These are phyloP conservation scores for Ceratina japonica DNA, from an alignment of 1,140 invertebrate species.

Conservation along the genomic window DNA sequence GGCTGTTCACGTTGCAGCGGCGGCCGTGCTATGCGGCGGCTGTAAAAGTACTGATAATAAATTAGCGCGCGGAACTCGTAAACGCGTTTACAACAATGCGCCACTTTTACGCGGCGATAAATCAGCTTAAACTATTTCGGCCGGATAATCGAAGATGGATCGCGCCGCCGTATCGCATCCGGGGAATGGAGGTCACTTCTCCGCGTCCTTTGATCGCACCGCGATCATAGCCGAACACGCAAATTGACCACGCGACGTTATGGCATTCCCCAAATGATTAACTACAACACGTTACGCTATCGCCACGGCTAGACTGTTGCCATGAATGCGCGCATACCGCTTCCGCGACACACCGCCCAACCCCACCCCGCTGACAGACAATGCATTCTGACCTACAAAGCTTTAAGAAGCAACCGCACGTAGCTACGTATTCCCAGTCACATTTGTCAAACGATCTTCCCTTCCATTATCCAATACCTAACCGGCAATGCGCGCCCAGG, in stretches of 20 bases:
- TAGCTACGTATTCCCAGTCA: not conserved
- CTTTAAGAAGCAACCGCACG: conserved; percentile 6
- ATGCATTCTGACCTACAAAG: conserved; percentile 44
- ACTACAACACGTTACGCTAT: conserved; percentile 52
- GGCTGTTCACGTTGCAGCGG: not conserved
- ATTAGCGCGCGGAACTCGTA: too few relatives aligned
- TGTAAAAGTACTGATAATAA: too few relatives aligned
- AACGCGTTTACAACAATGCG: too few relatives aligned
- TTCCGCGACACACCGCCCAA: not conserved
- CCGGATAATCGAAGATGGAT: conserved; percentile 40
- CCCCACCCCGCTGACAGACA: conserved; percentile 39
- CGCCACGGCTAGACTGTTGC: conserved; percentile 48
- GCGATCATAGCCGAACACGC: conserved; percentile 46
- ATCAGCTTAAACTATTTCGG: conserved; percentile 12
- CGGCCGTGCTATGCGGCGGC: too few relatives aligned
- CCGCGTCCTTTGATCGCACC: conserved; percentile 38
- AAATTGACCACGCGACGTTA: conserved; percentile 63
- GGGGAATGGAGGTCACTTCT: conserved; percentile 39
- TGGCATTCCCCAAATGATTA: conserved; percentile 62
- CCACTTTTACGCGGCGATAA: not conserved
- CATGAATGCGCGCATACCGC: conserved; percentile 45
- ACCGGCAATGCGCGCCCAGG: too few relatives aligned
- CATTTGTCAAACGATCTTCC: conserved; percentile 19
- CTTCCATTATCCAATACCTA: not conserved
- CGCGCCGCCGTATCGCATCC: not conserved